Base-by-base conservation (phyloP, 2,113 vertebrate species). In the Pao palembangensis region DNA sequence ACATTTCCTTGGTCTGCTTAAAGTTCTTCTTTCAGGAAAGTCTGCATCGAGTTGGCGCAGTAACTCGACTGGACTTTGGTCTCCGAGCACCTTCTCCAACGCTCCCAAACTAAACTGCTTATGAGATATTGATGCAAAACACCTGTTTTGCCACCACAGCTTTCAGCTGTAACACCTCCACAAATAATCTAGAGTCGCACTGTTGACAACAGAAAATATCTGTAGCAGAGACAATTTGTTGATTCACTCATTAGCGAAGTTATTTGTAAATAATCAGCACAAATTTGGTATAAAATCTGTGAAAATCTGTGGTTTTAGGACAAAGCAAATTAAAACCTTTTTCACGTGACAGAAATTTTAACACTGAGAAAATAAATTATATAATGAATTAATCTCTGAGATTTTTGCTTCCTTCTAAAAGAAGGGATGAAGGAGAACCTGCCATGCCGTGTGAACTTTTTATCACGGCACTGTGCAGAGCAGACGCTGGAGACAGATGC, bases 1-100 rank as follows among this genome's bases (percentile, higher is more conserved):
- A 71, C 86, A 76, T 79, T 71, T 84, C 80, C 82, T 76, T 70
- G 72, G 65, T 82, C 80, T 78, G 79, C 81, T 89, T 85, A 78
- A 89, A 90, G 75, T 64, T 85, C 65, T 67, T 62, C 67, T 66
- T 71, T 38, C n/a, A 14, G 59, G 72, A 73, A 70, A 80, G 68
- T 83, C 80, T 51, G 71, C 74, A 61, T 60, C 69, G 28, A 52
- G 58, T 48, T 55, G 70, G 81, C 54, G 72, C 81, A 67, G 74
- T 25, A 52, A 63, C 70, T 63, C 78, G 38, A 67, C 69, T 38
- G 64, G 64, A 61, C 58, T 17, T 51, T 0, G 12, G 25, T 21
- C 56, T 12, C 13, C 51, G 61, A 67, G 23, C 47, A 57, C 60
- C 25, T 51, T 34, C 48, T 19, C 53, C 23, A 38, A 69, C 41